These are phyloP conservation scores for Netelia inedita DNA, from an alignment of 2,888 invertebrate species.

Conservation along the genomic window DNA sequence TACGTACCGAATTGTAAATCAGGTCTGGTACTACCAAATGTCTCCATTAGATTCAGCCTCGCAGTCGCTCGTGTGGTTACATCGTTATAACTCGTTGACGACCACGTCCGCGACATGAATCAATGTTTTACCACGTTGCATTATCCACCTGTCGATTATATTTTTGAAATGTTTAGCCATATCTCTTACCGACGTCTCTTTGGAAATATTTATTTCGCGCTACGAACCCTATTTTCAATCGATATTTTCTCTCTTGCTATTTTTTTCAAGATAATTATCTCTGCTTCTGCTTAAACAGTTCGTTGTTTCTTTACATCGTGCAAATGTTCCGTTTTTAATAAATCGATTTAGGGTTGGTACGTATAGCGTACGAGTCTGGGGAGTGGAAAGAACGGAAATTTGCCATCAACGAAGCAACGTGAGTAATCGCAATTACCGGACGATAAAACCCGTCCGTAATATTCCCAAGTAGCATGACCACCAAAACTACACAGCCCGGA, in stretches of 20 bases:
- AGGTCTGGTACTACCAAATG: constrained; percentile 73
- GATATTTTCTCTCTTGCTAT: not conserved
- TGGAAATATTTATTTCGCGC: too few relatives aligned
- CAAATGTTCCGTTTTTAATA: not conserved
- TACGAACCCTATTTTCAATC: not conserved
- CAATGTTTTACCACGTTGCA: not conserved
- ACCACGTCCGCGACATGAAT: constrained; percentile 13
- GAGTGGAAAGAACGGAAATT: constrained; percentile 29
- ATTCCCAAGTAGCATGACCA: constrained; percentile 46
- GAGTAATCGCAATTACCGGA: constrained; percentile 43
- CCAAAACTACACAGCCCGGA: constrained; percentile 3
- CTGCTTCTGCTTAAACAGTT: not conserved
- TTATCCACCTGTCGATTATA: not conserved
- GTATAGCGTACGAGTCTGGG: not conserved
- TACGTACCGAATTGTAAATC: constrained; percentile 78
- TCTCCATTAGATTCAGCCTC: constrained; percentile 74
- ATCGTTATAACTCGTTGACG: constrained; percentile 43
- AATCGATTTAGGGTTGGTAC: not conserved
- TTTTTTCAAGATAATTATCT: not conserved
- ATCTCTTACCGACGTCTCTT: too few relatives aligned
- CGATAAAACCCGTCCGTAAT: constrained; percentile 38
- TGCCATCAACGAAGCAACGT: constrained; percentile 14
- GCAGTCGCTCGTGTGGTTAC: constrained; percentile 33
- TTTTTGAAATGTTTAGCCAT: not conserved
- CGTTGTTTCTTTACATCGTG: not conserved